Base-by-base conservation (phyloP, 35 echinoderm and acorn worm species). In the Chiridota heheva region DNA sequence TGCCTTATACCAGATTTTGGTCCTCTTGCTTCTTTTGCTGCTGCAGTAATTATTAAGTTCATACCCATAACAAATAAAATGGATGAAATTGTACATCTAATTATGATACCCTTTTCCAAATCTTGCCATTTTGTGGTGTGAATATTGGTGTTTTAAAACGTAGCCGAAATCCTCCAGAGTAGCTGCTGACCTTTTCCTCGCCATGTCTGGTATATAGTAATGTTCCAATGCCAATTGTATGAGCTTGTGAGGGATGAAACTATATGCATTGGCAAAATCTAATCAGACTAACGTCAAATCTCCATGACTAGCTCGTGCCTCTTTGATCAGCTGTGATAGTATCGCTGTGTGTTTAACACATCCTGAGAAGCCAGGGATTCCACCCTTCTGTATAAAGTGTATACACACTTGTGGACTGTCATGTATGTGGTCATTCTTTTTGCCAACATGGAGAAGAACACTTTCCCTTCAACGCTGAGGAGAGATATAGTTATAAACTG, bases 1-100 rank as follows among this genome's bases (percentile, higher is more conserved):
- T 53, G 48, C n/a, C 10, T n/a, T 10, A 53, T 53, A 10, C 48
- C 48, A 12, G 48, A 53, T n/a, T 12, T 53, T 10, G 48, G 48
- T 53, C 48, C 48, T n/a, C n/a, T 53, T n/a, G 48, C 48, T 53
- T 53, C 10, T 53, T 53, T 53, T 53, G 48, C n/a, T 53, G 48
- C 48, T 12, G 48, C n/a, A n/a, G 48, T n/a, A 12, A 53, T 53
- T 10, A 53, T 53, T n/a, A n/a, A n/a, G n/a, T n/a, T n/a, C n/a
- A n/a, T n/a, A n/a, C n/a, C n/a, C n/a, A n/a, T n/a, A n/a, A 53
- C 48, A n/a, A 53, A 53, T n/a, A 53, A 53, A n/a, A 12, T 53
- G n/a, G 48, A n/a, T 53, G 48, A 53, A 53, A 53, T 53, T 12
- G 48, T 53, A n/a, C 48, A 53, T 10, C 48, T n/a, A 53, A n/a